A percentile compares a stretch with the other conserved stretches of the same genome.
phyloP scores from a whole-genome alignment of 37 sponge, comb jelly and placozoan genomes.

The Lycopodina hypogea region DNA sequence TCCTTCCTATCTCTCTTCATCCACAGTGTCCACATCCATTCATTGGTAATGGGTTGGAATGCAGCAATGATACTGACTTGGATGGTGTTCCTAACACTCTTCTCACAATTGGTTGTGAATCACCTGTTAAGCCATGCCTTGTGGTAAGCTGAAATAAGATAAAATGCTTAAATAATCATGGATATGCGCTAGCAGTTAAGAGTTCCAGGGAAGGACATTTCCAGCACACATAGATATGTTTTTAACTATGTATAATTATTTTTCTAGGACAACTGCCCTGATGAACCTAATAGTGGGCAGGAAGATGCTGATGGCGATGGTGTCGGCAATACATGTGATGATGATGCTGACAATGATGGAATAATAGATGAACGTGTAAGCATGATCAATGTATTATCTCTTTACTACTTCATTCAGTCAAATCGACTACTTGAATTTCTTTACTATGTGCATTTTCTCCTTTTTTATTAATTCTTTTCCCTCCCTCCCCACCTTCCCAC shows the following conservation, averaged over 20 bases:
- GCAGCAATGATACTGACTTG: conserved; percentile 66
- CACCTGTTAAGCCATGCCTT: conserved; percentile 15
- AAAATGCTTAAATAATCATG: neutral
- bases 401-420: too few relatives aligned
- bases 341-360: conserved; percentile 73
- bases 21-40: conserved; percentile 40
- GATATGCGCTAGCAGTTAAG: too few relatives aligned
- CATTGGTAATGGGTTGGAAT: conserved; percentile 70
- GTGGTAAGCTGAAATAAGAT: conserved; percentile 30
- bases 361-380: conserved; percentile 47
- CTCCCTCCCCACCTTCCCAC: conserved; percentile 17
- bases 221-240: too few relatives aligned
- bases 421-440: too few relatives aligned
- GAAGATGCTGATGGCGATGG: conserved; percentile 71
- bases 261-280: conserved; percentile 77
- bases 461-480: neutral
- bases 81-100: conserved; percentile 74
- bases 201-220: too few relatives aligned
- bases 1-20: neutral
- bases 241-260: too few relatives aligned
- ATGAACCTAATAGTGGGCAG: conserved; percentile 69
- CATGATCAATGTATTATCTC: too few relatives aligned
- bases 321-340: conserved; percentile 76
- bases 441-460: too few relatives aligned
- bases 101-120: conserved; percentile 51